Conservation (phyloP, 2,888 invertebrate genomes). For the Tipula helvola region DNA sequence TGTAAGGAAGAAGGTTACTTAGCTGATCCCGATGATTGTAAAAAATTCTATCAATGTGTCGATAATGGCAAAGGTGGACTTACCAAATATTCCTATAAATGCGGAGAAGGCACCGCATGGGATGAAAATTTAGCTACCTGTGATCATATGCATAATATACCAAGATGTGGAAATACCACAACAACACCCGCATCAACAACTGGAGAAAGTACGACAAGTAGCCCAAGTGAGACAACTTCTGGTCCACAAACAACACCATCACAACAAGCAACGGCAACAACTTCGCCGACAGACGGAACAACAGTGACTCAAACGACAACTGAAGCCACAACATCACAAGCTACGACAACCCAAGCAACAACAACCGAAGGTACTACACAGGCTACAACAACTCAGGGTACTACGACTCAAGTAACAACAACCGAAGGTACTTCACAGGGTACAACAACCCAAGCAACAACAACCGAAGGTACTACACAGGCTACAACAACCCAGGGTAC, state of each 20-base stretch:
- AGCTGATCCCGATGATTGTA: constrained; percentile 32
- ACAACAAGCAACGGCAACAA: not conserved
- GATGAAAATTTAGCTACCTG: constrained; percentile 43
- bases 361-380: constrained; percentile 15
- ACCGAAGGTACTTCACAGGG: constrained; percentile 18
- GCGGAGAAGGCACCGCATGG: constrained; percentile 46
- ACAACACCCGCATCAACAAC: constrained; percentile 14
- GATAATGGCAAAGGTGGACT: constrained; percentile 32
- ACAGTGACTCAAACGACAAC: not conserved
- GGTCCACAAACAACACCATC: constrained; percentile 11
- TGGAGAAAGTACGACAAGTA: constrained; percentile 17
- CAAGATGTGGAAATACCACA: constrained; percentile 6
- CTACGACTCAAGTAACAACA: constrained; percentile 13
- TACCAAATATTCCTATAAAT: constrained; percentile 39
- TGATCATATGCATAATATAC: constrained; percentile 21
- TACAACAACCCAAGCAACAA: constrained; percentile 14
- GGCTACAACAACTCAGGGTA: constrained; percentile 8
- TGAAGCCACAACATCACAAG: not conserved
- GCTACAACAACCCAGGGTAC: not conserved
- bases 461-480: constrained; percentile 16
- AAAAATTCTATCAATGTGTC: constrained; percentile 40
- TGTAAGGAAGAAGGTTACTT: constrained; percentile 28
- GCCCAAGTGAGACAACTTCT: constrained; percentile 10
- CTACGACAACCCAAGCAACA: not conserved
- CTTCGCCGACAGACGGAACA: not conserved